Conservation (phyloP, 2,113 vertebrate species). For the Okapia johnstoni region DNA sequence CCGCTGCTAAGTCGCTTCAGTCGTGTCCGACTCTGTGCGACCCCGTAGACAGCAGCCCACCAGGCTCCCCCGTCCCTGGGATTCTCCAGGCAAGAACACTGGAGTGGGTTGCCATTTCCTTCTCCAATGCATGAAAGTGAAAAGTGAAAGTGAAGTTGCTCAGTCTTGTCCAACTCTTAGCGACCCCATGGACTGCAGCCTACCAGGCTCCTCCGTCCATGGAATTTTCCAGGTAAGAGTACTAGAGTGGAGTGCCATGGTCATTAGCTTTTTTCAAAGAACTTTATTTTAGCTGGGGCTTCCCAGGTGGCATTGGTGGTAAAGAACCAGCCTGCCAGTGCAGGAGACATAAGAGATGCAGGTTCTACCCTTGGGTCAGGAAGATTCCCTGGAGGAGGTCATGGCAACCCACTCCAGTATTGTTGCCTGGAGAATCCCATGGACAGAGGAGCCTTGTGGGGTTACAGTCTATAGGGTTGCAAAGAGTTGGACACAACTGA, state of each 20-base stretch:
- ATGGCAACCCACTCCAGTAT: background rate
- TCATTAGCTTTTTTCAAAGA: background rate
- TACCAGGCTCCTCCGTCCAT: no score
- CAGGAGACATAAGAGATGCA: background rate
- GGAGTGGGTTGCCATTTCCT: no score
- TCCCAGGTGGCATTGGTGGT: background rate
- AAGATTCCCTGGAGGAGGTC: background rate
- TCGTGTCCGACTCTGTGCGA: no score
- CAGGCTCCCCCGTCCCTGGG: no score
- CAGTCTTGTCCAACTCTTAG: no score
- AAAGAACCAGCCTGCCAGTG: background rate
- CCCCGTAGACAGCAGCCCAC: fast-evolving
- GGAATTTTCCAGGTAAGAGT: no score
- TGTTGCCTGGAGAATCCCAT: background rate
- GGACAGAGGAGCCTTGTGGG: background rate
- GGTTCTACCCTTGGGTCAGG: background rate
- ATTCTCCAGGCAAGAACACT: no score
- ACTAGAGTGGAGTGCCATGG: no score
- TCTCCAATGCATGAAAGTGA: no score
- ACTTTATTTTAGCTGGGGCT: background rate
- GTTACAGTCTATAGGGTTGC: background rate
- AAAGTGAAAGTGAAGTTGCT: no score
- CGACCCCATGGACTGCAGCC: no score
- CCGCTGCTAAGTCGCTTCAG: no score
- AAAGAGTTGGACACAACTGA: background rate